These are phyloP conservation scores for Hiodon tergisus DNA, from an alignment of 2,113 vertebrate genomes.

Conservation along the genomic window DNA sequence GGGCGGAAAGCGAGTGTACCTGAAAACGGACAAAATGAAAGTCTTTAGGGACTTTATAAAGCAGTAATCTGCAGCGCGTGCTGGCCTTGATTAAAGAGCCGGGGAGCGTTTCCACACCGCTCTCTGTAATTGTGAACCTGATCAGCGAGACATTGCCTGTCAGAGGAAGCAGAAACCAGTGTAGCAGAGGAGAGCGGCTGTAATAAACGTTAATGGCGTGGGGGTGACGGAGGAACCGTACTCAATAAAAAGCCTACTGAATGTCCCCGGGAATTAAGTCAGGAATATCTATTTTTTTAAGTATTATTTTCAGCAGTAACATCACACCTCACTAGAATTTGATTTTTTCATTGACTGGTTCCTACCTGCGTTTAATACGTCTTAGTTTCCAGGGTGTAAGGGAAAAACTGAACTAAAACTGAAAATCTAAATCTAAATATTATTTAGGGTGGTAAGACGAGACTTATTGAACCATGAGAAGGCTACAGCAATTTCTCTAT, in stretches of 20 bases:
- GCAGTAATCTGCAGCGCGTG: conserved; percentile 57
- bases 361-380: too few relatives aligned
- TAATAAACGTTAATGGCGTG: conserved; percentile 36
- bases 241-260: neutral
- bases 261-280: too few relatives aligned
- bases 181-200: neutral
- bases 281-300: too few relatives aligned
- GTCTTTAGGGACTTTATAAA: conserved; percentile 55
- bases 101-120: neutral
- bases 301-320: too few relatives aligned
- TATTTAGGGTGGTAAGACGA: too few relatives aligned
- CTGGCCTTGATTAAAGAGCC: conserved; percentile 53
- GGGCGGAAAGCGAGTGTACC: conserved; percentile 38
- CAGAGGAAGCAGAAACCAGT: conserved; percentile 48
- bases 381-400: too few relatives aligned
- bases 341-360: too few relatives aligned
- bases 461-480: too few relatives aligned
- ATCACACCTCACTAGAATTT: too few relatives aligned
- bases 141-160: conserved; percentile 59
- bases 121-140: conserved; percentile 38
- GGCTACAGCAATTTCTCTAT: too few relatives aligned
- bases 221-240: conserved; percentile 15
- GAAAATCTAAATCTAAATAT: too few relatives aligned
- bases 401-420: too few relatives aligned
- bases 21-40: conserved; percentile 60